These are phyloP conservation scores for Ispidina lecontei DNA, from an alignment of 2,797 vertebrate genomes.

Conservation along the genomic window DNA sequence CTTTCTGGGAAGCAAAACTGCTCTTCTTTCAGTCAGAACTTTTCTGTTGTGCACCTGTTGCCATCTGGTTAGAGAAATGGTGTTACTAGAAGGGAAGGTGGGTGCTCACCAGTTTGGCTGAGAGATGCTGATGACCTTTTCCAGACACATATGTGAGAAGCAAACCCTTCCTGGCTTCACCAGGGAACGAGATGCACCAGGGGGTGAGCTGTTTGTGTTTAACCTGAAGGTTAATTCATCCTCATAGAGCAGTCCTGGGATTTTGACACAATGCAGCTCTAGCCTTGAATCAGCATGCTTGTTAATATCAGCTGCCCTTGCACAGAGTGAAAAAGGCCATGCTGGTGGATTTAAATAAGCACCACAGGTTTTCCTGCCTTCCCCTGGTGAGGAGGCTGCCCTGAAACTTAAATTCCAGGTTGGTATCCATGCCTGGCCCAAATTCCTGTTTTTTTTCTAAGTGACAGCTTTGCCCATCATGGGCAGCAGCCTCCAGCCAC, in stretches of 20 bases:
- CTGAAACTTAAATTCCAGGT: background rate
- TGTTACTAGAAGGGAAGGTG: background rate
- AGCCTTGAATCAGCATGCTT: background rate
- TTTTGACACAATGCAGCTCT: background rate
- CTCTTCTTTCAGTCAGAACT: background rate
- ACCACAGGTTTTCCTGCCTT: background rate
- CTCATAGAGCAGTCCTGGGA: background rate
- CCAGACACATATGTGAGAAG: background rate
- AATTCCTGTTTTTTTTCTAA: background rate
- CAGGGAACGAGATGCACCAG: fast-evolving
- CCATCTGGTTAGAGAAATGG: background rate
- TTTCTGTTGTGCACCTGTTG: background rate
- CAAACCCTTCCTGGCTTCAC: background rate
- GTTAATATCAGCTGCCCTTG: background rate
- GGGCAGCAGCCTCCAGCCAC: background rate
- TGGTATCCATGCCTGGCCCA: background rate
- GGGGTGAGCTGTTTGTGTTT: background rate
- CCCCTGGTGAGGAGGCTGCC: background rate
- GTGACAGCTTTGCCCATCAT: background rate
- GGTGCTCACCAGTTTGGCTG: background rate
- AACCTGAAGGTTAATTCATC: background rate
- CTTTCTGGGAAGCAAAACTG: fast-evolving
- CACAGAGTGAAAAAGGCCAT: background rate
- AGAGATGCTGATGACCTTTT: background rate
- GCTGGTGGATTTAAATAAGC: background rate